These are phyloP conservation scores for Heliconius nattereri DNA, from an alignment of 1,140 invertebrate genomes.

Conservation along the genomic window DNA sequence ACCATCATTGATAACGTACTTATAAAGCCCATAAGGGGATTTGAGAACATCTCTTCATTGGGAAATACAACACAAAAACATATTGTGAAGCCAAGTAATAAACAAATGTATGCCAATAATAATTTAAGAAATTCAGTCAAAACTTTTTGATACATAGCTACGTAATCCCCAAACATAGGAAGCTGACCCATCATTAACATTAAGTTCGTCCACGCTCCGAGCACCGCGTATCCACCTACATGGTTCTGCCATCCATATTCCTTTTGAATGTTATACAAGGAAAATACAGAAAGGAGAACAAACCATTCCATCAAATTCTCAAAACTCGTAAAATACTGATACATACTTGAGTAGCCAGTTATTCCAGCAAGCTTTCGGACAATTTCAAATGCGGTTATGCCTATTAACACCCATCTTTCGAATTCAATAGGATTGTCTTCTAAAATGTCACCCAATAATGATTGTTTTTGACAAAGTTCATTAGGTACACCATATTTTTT, in stretches of 20 bases:
- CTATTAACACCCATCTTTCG: slow-evolving; percentile 81
- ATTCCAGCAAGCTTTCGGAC: slow-evolving; percentile 82
- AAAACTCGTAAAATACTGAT: slow-evolving; percentile 83
- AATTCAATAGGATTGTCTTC: slow-evolving; percentile 80
- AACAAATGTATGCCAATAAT: slow-evolving; percentile 83
- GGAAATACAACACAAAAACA: slow-evolving; percentile 86
- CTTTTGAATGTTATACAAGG: slow-evolving; percentile 69
- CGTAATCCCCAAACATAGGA: slow-evolving; percentile 85
- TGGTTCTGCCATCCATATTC: slow-evolving; percentile 84
- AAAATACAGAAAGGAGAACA: slow-evolving; percentile 83
- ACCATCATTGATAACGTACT: slow-evolving; percentile 87
- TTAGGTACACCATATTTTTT: slow-evolving; percentile 71
- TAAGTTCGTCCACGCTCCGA: slow-evolving; percentile 85
- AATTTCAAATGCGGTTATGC: slow-evolving; percentile 82
- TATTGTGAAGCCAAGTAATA: slow-evolving; percentile 84
- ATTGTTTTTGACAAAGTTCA: slow-evolving; percentile 80
- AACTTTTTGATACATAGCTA: slow-evolving; percentile 86
- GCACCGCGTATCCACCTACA: slow-evolving; percentile 83
- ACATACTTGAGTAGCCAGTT: slow-evolving; percentile 82
- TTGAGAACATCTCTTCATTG: slow-evolving; percentile 83
- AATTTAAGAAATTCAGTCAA: slow-evolving; percentile 84
- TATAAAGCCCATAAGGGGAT: slow-evolving; percentile 82
- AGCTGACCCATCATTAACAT: slow-evolving; percentile 86
- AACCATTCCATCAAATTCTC: slow-evolving; percentile 84
- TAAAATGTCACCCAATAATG: slow-evolving; percentile 77